phyloP scores from a whole-genome alignment of 2,113 vertebrate genomes.

The Cheirogaleus medius region DNA sequence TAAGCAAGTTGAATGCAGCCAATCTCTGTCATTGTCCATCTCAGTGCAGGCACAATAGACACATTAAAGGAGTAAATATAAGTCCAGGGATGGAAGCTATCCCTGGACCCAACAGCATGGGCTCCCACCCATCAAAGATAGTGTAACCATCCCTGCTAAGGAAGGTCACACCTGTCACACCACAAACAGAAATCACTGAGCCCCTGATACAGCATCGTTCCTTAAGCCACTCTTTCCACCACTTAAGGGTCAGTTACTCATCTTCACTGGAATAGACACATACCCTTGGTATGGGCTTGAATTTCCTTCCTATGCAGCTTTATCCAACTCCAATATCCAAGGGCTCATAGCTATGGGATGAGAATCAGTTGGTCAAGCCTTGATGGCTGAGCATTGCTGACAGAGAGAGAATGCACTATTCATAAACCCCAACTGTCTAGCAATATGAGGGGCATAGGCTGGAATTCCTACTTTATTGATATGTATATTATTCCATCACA shows the following conservation, averaged over 20 bases:
- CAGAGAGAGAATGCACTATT: background rate
- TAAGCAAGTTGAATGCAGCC: background rate
- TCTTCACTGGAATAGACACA: background rate
- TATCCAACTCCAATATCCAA: background rate
- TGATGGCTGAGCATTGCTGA: background rate
- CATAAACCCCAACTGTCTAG: background rate
- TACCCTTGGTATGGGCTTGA: background rate
- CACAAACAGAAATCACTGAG: background rate
- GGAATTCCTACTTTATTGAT: background rate
- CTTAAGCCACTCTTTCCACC: background rate
- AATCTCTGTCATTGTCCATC: background rate
- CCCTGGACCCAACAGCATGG: background rate
- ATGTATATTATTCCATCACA: background rate
- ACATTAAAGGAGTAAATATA: background rate
- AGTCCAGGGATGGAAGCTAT: background rate
- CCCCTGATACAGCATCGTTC: background rate
- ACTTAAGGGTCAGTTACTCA: background rate
- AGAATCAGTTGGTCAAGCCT: background rate
- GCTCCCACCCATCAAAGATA: background rate
- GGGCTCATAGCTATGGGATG: background rate
- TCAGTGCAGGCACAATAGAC: background rate
- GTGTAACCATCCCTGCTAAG: background rate
- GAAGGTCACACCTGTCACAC: background rate
- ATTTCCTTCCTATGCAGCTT: background rate
- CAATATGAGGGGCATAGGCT: no score